These are phyloP conservation scores for Syrista parreyssii DNA, from an alignment of 2,888 invertebrate species.

Conservation along the genomic window DNA sequence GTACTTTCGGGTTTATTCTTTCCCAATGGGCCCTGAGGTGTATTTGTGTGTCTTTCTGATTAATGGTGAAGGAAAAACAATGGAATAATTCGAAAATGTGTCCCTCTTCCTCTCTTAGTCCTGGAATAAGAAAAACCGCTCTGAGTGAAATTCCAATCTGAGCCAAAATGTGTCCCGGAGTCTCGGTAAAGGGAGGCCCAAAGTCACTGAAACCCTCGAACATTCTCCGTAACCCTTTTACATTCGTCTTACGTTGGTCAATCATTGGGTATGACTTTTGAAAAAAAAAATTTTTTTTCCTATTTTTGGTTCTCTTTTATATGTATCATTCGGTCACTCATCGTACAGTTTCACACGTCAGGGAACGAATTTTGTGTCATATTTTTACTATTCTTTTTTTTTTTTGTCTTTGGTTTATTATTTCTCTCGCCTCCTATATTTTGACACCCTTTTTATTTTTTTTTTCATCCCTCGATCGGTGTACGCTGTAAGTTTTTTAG, in stretches of 20 bases:
- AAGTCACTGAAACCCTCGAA: neutral
- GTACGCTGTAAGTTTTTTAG: slow-evolving; percentile 1
- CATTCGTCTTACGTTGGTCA: neutral
- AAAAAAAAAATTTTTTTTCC: neutral
- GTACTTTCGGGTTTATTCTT: neutral
- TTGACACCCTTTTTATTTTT: neutral
- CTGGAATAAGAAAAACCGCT: neutral
- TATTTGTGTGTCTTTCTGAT: neutral
- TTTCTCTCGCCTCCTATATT: neutral
- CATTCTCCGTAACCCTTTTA: neutral
- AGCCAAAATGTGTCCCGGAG: neutral
- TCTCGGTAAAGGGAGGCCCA: neutral
- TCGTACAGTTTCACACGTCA: neutral
- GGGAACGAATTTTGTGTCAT: neutral
- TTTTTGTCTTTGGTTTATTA: neutral
- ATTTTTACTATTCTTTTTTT: neutral
- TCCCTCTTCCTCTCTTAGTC: neutral
- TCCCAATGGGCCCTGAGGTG: neutral
- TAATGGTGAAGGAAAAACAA: neutral
- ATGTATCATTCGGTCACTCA: neutral
- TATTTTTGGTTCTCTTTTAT: neutral
- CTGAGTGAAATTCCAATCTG: neutral
- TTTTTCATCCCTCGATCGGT: neutral
- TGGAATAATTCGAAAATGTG: neutral
- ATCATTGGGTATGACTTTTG: neutral